Conservation (phyloP, 2,888 invertebrate genomes). For the Sarcophaga carnaria region DNA sequence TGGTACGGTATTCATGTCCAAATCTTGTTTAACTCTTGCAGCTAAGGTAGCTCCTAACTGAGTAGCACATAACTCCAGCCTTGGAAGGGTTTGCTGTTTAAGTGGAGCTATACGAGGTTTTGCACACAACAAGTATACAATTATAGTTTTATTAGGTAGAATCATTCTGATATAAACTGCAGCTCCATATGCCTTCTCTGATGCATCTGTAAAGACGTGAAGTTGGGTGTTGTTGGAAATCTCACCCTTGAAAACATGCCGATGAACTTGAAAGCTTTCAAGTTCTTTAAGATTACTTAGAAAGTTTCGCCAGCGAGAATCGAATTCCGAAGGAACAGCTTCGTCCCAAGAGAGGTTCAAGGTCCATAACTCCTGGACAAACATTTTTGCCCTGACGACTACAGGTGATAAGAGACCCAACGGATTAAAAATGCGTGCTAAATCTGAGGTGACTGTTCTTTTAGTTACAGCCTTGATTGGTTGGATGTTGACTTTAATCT, state of each 20-base stretch:
- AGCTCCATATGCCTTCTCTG: neutral
- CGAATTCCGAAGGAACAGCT: neutral
- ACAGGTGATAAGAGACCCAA: slow-evolving; percentile 31
- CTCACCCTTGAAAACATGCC: neutral
- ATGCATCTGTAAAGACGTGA: slow-evolving; percentile 9
- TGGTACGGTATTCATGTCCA: neutral
- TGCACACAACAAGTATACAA: neutral
- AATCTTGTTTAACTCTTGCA: neutral
- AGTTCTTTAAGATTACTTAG: neutral
- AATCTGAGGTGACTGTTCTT: neutral
- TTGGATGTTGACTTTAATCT: neutral
- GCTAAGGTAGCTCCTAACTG: neutral
- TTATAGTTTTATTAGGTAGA: neutral
- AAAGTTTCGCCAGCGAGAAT: slow-evolving; percentile 10
- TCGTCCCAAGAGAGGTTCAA: slow-evolving; percentile 13
- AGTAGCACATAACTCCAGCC: neutral
- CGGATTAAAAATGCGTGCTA: slow-evolving; percentile 1
- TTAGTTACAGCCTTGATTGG: neutral
- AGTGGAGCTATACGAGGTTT: neutral
- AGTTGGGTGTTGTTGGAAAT: slow-evolving; percentile 8
- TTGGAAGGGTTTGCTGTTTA: neutral
- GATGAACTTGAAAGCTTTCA: slow-evolving; percentile 6
- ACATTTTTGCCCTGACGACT: slow-evolving; percentile 17
- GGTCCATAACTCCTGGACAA: slow-evolving; percentile 16
- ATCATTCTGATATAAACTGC: neutral